Percentiles rank a stretch among this genome's conserved stretches.
Evolutionary conservation across 2,113 vertebrate genomes (phyloP).

Genomic region (Dasyprocta punctata): DNA sequence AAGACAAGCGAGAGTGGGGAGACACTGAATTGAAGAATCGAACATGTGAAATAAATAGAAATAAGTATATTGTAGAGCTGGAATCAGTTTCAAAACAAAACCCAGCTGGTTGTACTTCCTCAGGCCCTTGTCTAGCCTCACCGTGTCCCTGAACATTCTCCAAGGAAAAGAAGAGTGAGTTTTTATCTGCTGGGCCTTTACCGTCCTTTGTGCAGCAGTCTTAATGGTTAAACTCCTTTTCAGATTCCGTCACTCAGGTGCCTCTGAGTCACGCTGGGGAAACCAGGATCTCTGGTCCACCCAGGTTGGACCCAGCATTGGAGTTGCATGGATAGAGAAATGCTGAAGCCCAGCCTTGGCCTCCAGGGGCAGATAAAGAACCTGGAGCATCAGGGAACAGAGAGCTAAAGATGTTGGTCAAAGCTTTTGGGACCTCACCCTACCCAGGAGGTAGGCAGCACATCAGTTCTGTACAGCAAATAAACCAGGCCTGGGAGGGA

Average conservation of each 20-base stretch:
- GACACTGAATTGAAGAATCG: not conserved
- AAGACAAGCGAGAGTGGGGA: too few species aligned
- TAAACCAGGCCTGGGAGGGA: not conserved
- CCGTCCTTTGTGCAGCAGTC: not conserved
- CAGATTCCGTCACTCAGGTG: not conserved
- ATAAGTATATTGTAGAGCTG: not conserved
- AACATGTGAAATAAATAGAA: not conserved
- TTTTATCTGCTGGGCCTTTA: not conserved
- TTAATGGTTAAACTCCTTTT: not conserved
- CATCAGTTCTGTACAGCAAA: not conserved
- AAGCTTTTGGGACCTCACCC: not conserved
- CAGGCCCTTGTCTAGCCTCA: not conserved
- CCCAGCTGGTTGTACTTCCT: rapidly evolving
- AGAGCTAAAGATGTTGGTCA: not conserved
- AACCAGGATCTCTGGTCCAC: not conserved
- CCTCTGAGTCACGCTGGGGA: not conserved
- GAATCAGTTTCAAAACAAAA: not conserved
- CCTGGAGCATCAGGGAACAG: not conserved
- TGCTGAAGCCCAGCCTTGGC: not conserved
- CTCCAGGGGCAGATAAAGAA: not conserved
- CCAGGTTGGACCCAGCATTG: not conserved
- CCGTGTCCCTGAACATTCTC: not conserved
- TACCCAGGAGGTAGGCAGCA: not conserved
- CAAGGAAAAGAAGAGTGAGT: not conserved
- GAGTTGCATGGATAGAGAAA: not conserved